phyloP scores from a whole-genome alignment of 2,113 vertebrate species.

The Mastomys coucha region DNA sequence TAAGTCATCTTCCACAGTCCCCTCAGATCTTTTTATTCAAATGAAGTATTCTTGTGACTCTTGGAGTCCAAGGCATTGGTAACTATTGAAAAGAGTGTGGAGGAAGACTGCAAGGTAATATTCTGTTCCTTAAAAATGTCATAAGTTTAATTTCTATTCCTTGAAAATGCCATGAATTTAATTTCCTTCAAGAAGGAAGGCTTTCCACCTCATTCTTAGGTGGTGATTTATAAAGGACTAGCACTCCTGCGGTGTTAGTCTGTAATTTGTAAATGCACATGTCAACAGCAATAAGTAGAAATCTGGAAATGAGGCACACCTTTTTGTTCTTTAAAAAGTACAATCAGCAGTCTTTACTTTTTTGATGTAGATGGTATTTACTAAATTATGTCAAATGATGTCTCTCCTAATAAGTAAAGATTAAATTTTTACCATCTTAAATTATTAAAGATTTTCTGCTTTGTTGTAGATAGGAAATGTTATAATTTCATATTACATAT shows the following conservation, averaged over 20 bases:
- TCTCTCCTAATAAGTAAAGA: constrained; percentile 34
- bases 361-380: not conserved
- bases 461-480: constrained; percentile 14
- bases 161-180: constrained; percentile 71
- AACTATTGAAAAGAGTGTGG: constrained; percentile 64
- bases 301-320: not conserved
- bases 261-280: constrained; percentile 18
- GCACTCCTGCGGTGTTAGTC: not conserved
- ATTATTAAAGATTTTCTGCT: not conserved
- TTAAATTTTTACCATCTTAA: constrained; percentile 45
- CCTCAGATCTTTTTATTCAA: not conserved
- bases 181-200: constrained; percentile 64
- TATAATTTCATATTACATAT: not conserved
- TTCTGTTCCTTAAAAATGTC: constrained; percentile 67
- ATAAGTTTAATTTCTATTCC: constrained; percentile 60
- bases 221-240: constrained; percentile 56
- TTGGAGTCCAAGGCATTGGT: constrained; percentile 59
- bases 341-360: not conserved
- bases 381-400: constrained; percentile 32
- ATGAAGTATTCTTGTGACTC: not conserved
- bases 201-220: constrained; percentile 60
- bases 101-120: constrained; percentile 70
- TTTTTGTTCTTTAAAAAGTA: constrained; percentile 21
- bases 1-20: not conserved
- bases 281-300: constrained; percentile 11